These are phyloP conservation scores for Microctenopoma lineatum DNA, from an alignment of 2,797 vertebrate genomes.

Conservation along the genomic window DNA sequence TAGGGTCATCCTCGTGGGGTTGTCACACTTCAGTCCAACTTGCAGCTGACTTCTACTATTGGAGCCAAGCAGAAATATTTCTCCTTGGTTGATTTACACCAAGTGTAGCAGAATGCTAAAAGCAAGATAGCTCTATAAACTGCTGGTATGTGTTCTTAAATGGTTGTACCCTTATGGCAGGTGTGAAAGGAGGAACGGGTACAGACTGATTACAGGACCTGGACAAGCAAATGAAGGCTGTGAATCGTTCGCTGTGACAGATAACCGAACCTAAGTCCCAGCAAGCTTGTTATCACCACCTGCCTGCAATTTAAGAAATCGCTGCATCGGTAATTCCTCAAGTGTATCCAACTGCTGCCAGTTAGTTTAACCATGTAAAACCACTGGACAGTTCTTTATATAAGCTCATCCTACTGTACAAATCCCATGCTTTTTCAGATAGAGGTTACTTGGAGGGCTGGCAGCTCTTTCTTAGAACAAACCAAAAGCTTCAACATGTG, in stretches of 20 bases:
- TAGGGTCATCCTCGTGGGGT: not conserved
- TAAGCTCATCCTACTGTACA: not conserved
- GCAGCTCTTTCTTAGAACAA: not conserved
- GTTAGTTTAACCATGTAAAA: not conserved
- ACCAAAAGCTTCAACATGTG: not conserved
- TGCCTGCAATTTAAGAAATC: not conserved
- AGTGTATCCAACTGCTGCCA: too few relatives aligned
- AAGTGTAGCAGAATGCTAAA: too few relatives aligned
- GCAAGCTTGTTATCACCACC: too few relatives aligned
- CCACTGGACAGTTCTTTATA: not conserved
- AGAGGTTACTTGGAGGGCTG: not conserved
- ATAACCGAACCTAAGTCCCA: not conserved
- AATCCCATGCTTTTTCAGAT: not conserved
- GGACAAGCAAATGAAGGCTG: not conserved
- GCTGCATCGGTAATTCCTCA: not conserved
- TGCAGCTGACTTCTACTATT: too few relatives aligned
- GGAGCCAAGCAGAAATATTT: not conserved
- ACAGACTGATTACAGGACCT: not conserved
- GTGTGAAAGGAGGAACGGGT: slow-evolving; percentile 16
- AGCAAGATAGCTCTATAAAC: too few relatives aligned
- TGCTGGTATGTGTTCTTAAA: too few relatives aligned
- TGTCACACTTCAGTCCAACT: not conserved
- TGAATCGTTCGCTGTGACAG: not conserved
- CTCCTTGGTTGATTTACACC: not conserved
- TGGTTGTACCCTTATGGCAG: slow-evolving; percentile 8